Evolutionary conservation across 2,113 vertebrate genomes (phyloP).

Genomic region (Artemisiospiza belli): DNA sequence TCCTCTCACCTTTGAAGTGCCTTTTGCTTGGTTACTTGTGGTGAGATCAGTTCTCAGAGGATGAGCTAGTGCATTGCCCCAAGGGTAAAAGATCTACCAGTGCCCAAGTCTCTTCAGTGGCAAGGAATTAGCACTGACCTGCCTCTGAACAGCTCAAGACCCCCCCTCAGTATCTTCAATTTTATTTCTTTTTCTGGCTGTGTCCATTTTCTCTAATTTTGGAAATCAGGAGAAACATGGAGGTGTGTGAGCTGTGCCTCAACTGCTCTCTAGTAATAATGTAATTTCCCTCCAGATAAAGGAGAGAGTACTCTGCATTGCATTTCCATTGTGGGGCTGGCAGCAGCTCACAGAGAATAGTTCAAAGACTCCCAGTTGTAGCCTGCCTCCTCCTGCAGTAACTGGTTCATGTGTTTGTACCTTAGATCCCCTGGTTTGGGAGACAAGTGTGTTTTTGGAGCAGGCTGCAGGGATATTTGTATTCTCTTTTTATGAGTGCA

Average conservation of each 20-base stretch:
- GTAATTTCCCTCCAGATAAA: not conserved
- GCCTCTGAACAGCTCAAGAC: not conserved
- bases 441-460: not conserved
- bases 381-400: not conserved
- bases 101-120: not conserved
- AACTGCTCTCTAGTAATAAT: accelerated
- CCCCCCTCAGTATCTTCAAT: not conserved
- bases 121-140: not conserved
- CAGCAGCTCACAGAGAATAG: not conserved
- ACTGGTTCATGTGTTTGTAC: not conserved
- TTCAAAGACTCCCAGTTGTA: not conserved
- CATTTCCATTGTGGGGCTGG: not conserved
- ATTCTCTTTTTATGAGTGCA: not conserved
- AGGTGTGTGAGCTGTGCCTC: accelerated
- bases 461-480: not conserved
- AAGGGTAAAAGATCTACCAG: not conserved
- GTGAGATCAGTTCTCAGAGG: not conserved
- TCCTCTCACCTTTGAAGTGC: not conserved
- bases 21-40: not conserved
- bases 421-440: not conserved
- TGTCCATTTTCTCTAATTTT: not conserved
- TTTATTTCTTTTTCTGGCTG: not conserved
- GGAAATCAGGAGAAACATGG: accelerated
- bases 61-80: not conserved
- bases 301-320: not conserved